Conservation (phyloP, 2,113 vertebrate genomes). For the Uropsilus gracilis region DNA sequence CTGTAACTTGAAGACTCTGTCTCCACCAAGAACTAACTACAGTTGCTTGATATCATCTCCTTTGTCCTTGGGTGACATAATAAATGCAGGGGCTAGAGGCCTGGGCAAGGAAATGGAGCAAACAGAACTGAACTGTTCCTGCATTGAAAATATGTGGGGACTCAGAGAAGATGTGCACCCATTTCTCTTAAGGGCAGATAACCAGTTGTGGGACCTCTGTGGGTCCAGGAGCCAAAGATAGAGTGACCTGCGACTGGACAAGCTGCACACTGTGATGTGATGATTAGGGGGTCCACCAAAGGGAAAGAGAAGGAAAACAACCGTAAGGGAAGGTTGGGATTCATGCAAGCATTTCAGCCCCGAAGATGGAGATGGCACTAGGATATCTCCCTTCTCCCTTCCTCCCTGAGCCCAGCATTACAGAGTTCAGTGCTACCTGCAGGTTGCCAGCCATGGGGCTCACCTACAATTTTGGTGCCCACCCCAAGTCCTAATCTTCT, state of each 20-base stretch:
- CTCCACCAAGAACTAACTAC: slow-evolving; percentile 10
- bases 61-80: slow-evolving; percentile 10
- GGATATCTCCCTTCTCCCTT: not conserved
- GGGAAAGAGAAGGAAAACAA: not conserved
- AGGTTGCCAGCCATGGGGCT: not conserved
- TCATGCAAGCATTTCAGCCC: not conserved
- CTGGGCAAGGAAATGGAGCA: not conserved
- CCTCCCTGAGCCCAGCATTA: not conserved
- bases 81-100: not conserved
- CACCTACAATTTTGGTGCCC: not conserved
- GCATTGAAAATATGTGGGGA: not conserved
- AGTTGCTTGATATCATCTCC: not conserved
- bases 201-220: not conserved
- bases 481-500: not conserved
- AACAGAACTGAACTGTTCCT: not conserved
- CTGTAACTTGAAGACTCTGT: not conserved
- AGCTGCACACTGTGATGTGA: not conserved
- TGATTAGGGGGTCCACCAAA: not conserved
- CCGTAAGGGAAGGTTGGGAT: not conserved
- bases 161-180: not conserved
- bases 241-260: not conserved
- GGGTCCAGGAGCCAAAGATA: not conserved
- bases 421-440: not conserved
- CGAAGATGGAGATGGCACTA: not conserved
- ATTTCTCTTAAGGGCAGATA: not conserved